Conservation (phyloP, 1,140 invertebrate species). For the Macrosteles quadrilineatus region DNA sequence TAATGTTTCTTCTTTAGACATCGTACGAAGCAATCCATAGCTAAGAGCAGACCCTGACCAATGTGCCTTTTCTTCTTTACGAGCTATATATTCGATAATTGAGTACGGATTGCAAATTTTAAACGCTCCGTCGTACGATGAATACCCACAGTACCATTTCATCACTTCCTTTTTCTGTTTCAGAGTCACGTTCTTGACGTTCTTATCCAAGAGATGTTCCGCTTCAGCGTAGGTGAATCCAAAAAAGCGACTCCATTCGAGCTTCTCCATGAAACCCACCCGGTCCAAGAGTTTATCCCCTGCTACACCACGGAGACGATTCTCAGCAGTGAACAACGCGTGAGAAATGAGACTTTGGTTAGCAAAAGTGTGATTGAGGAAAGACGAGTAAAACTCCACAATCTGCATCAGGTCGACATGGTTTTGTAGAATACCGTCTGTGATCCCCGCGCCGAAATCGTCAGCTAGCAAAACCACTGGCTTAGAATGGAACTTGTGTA, state of each 20-base stretch:
- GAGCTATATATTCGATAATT: background rate
- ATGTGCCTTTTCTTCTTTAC: background rate
- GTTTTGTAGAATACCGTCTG: conserved; percentile 1
- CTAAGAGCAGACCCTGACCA: background rate
- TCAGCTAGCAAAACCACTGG: background rate
- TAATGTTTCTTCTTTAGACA: background rate
- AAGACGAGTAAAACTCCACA: background rate
- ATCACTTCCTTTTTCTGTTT: background rate
- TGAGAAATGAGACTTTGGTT: background rate
- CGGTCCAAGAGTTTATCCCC: background rate
- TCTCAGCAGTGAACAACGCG: background rate
- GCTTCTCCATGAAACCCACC: background rate
- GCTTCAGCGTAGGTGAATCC: conserved; percentile 1
- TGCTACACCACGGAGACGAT: background rate
- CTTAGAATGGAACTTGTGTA: background rate
- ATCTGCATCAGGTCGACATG: background rate
- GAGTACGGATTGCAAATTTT: background rate
- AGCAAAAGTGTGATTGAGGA: background rate
- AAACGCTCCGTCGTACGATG: background rate
- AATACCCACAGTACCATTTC: background rate
- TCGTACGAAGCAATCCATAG: background rate
- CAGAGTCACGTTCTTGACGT: background rate
- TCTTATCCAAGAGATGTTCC: background rate
- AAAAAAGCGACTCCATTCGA: background rate
- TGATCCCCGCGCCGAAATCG: background rate